Percentiles rank a stretch among this genome's conserved stretches.
These are phyloP conservation scores for Tuberolachnus salignus DNA, from an alignment of 2,888 invertebrate species.

Conservation along the genomic window DNA sequence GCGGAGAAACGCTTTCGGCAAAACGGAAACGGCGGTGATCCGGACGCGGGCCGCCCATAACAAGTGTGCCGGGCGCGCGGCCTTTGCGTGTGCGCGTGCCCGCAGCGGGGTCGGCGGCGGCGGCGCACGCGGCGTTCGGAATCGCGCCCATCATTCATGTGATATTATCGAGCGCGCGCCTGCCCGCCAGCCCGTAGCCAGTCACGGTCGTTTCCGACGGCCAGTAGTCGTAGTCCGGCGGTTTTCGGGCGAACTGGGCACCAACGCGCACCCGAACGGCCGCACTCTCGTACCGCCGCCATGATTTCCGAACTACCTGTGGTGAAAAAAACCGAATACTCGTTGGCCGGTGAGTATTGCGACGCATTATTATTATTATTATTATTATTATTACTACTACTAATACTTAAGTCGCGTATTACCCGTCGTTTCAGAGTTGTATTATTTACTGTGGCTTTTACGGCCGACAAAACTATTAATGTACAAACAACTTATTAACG, in stretches of 20 bases:
- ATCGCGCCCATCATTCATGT: slow-evolving; percentile 45
- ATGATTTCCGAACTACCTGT: slow-evolving; percentile 43
- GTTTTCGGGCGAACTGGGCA: slow-evolving; percentile 4
- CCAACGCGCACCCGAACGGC: neutral
- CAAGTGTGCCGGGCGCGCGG: slow-evolving; percentile 22
- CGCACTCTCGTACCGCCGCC: neutral
- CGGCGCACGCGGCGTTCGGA: neutral
- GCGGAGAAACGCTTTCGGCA: no score
- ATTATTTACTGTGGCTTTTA: no score
- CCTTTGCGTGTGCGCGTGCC: slow-evolving; percentile 27
- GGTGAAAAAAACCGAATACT: slow-evolving; percentile 29
- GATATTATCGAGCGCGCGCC: slow-evolving; percentile 49
- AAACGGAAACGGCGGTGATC: no score
- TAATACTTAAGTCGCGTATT: no score
- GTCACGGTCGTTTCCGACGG: neutral
- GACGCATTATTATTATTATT: no score
- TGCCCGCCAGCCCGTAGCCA: neutral
- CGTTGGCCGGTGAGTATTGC: slow-evolving; percentile 18
- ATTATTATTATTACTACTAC: no score
- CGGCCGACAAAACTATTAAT: no score
- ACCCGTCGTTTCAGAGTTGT: no score
- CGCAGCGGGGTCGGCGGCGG: neutral
- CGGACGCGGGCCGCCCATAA: slow-evolving; percentile 10
- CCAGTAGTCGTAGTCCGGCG: slow-evolving; percentile 19
- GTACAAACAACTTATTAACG: no score